phyloP scores from a whole-genome alignment of 2,888 invertebrate genomes.

The Polyommatus iphigenia region DNA sequence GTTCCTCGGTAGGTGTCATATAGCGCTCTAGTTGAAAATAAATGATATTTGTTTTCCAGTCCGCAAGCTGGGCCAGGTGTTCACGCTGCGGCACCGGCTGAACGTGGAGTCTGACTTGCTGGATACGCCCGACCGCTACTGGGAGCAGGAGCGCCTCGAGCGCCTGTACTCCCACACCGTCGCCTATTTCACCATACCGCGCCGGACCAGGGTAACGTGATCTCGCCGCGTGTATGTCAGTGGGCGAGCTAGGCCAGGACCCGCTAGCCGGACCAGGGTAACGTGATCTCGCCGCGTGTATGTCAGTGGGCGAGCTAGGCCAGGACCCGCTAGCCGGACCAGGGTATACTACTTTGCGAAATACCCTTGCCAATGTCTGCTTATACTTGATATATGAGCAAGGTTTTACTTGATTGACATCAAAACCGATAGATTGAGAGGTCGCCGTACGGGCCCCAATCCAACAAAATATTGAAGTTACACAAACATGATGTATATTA shows the following conservation, averaged over 20 bases:
- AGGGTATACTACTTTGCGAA: too few species aligned
- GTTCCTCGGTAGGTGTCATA: neutral
- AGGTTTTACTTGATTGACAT: too few species aligned
- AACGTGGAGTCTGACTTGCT: slow-evolving; percentile 96
- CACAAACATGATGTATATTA: too few species aligned
- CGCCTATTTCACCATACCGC: slow-evolving; percentile 90
- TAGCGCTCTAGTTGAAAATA: neutral
- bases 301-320: neutral
- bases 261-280: too few species aligned
- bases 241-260: neutral
- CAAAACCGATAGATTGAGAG: too few species aligned
- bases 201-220: slow-evolving; percentile 87
- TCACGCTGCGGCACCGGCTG: slow-evolving; percentile 92
- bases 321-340: too few species aligned
- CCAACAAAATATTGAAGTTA: too few species aligned
- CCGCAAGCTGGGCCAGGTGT: slow-evolving; percentile 86
- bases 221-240: neutral
- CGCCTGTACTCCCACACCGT: slow-evolving; percentile 89
- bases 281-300: slow-evolving; percentile 36
- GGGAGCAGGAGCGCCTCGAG: slow-evolving; percentile 96
- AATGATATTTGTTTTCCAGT: slow-evolving; percentile 42
- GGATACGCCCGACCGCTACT: slow-evolving; percentile 98
- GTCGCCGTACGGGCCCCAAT: too few species aligned
- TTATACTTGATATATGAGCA: too few species aligned
- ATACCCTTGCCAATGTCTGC: too few species aligned